These are phyloP conservation scores for Agrotis clavis DNA, from an alignment of 2,888 invertebrate species.

Conservation along the genomic window DNA sequence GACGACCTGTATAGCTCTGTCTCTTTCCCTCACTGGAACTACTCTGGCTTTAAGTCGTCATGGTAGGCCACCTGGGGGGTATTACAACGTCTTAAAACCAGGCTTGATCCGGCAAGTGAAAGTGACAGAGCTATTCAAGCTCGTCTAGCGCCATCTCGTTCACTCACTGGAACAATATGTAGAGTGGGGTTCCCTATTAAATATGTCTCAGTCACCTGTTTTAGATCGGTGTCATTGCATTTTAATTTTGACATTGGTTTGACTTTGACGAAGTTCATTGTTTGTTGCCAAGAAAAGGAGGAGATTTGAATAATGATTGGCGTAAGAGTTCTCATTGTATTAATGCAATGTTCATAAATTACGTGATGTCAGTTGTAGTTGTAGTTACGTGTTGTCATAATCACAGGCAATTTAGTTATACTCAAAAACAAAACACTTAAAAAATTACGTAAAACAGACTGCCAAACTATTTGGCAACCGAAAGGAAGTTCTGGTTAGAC, in stretches of 20 bases:
- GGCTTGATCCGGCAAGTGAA: too few relatives aligned
- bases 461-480: not conserved
- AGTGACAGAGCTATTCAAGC: too few relatives aligned
- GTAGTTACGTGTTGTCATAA: too few relatives aligned
- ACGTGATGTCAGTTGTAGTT: not conserved
- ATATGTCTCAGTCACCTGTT: not conserved
- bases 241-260: constrained; percentile 33
- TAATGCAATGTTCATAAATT: not conserved
- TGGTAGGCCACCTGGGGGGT: too few relatives aligned
- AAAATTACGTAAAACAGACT: not conserved
- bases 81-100: too few relatives aligned
- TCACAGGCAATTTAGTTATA: not conserved
- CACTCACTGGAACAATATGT: too few relatives aligned
- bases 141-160: too few relatives aligned
- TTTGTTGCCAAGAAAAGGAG: constrained; percentile 52
- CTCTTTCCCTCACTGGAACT: too few relatives aligned
- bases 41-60: too few relatives aligned
- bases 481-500: too few relatives aligned
- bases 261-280: constrained; percentile 51
- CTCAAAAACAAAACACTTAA: not conserved
- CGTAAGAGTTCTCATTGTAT: not conserved
- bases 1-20: too few relatives aligned
- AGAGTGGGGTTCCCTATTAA: not conserved
- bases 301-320: constrained; percentile 34
- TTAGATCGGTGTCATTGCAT: not conserved